Percentiles rank a stretch among this genome's conserved stretches.
Evolutionary conservation across 2,113 vertebrate species (phyloP).

Genomic region (Machaerirhynchus nigripectus): DNA sequence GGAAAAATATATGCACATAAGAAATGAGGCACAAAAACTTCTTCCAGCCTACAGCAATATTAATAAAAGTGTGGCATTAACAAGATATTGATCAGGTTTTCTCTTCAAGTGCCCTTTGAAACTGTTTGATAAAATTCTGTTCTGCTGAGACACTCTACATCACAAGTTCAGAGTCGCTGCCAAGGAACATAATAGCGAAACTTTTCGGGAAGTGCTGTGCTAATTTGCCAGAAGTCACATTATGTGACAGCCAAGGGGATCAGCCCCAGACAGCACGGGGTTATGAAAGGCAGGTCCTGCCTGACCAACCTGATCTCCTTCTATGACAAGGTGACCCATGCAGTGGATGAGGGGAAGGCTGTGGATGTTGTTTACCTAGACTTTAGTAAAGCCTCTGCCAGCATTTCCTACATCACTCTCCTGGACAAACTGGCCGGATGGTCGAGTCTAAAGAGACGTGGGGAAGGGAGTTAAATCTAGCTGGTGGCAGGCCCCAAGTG

Average conservation of each 20-base stretch:
- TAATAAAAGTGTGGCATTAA: background rate
- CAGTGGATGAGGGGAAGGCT: background rate
- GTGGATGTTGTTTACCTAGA: background rate
- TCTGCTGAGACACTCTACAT: background rate
- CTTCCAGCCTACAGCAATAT: background rate
- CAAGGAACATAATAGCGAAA: background rate
- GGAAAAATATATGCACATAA: background rate
- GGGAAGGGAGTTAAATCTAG: background rate
- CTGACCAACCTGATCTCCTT: background rate
- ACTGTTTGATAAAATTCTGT: background rate
- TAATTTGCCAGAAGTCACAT: background rate
- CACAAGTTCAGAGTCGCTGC: background rate
- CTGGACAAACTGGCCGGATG: background rate
- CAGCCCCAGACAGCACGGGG: background rate
- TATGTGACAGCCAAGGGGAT: background rate
- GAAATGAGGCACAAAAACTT: background rate
- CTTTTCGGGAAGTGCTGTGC: background rate
- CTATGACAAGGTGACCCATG: rapidly evolving
- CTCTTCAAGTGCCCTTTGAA: background rate
- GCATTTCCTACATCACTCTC: background rate
- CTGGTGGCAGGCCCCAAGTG: too few species aligned
- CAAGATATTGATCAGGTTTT: background rate
- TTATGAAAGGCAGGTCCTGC: background rate
- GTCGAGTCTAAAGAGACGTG: background rate
- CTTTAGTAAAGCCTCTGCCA: background rate